phyloP scores from a whole-genome alignment of 2,888 invertebrate species.

The Cyrtodaria siliqua region DNA sequence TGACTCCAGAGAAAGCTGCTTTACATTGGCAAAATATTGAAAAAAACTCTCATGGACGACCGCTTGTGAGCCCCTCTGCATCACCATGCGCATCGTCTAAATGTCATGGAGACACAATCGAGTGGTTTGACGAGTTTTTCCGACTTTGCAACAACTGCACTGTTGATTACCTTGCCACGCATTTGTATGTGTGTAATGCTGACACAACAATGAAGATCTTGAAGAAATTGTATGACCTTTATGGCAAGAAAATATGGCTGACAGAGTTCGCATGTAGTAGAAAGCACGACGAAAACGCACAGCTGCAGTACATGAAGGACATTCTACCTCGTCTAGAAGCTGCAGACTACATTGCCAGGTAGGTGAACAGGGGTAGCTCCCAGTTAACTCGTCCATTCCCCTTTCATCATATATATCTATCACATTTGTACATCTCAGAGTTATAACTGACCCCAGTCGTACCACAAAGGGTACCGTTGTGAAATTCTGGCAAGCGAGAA shows the following conservation, averaged over 20 bases:
- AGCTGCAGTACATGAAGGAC: slow-evolving; percentile 86
- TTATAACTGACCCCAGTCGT: too few species aligned
- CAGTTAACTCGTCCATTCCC: too few species aligned
- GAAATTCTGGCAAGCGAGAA: too few species aligned
- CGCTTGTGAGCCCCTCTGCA: slow-evolving; percentile 68
- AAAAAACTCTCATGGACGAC: slow-evolving; percentile 36
- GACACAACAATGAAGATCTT: slow-evolving; percentile 38
- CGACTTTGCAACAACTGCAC: slow-evolving; percentile 62
- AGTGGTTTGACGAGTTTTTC: slow-evolving; percentile 72
- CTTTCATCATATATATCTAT: too few species aligned
- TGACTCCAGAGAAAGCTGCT: slow-evolving; percentile 65
- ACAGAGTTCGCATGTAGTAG: slow-evolving; percentile 65
- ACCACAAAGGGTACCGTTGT: too few species aligned
- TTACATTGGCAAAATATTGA: slow-evolving; percentile 64
- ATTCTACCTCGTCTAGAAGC: slow-evolving; percentile 96
- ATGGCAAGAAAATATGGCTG: slow-evolving; percentile 58
- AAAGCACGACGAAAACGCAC: slow-evolving; percentile 21
- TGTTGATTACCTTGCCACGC: slow-evolving; percentile 70
- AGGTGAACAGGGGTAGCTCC: too few species aligned
- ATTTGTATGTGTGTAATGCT: slow-evolving; percentile 50
- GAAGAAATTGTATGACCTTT: slow-evolving; percentile 33
- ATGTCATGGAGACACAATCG: slow-evolving; percentile 44
- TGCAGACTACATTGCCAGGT: slow-evolving; percentile 87
- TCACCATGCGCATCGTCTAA: slow-evolving; percentile 48
- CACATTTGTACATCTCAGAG: too few species aligned